Conservation (phyloP, 1,140 invertebrate genomes). For the Ceratina calcarata region DNA sequence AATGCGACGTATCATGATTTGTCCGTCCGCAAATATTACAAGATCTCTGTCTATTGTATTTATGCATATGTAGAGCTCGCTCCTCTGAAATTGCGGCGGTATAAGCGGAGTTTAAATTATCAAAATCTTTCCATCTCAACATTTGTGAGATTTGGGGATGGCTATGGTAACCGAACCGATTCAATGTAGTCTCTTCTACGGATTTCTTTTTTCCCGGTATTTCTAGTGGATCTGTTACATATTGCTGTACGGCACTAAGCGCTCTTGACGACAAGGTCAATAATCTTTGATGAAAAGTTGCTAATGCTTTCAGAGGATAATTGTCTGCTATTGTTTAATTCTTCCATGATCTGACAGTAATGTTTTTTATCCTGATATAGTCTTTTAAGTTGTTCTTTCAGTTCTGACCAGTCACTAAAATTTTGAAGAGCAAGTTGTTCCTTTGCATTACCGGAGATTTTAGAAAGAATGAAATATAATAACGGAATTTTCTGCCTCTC, state of each 20-base stretch:
- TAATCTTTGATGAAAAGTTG: constrained; percentile 6
- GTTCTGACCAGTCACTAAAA: background rate
- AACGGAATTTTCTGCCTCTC: background rate
- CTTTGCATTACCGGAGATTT: constrained; percentile 1
- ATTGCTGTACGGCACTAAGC: background rate
- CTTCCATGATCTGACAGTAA: constrained; percentile 16
- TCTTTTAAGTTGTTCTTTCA: constrained; percentile 9
- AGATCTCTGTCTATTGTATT: too few relatives aligned
- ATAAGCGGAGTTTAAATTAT: too few relatives aligned
- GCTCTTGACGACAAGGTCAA: background rate
- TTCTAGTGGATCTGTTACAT: background rate
- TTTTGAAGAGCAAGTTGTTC: constrained; percentile 7
- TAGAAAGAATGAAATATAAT: constrained; percentile 10
- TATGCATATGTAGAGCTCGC: too few relatives aligned
- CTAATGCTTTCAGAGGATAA: background rate
- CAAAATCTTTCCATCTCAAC: constrained; percentile 5
- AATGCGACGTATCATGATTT: too few relatives aligned
- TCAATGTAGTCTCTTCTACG: background rate
- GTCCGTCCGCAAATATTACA: too few relatives aligned
- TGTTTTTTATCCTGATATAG: constrained; percentile 14
- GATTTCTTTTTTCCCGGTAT: constrained; percentile 6
- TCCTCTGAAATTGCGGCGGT: too few relatives aligned
- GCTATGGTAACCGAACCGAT: constrained; percentile 7
- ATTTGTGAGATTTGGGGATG: constrained; percentile 10
- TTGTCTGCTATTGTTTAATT: constrained; percentile 1